A percentile compares a stretch with the other conserved stretches of the same genome.
These are phyloP conservation scores for Mizuhopecten yessoensis DNA, from an alignment of 1,140 invertebrate species.

Conservation along the genomic window DNA sequence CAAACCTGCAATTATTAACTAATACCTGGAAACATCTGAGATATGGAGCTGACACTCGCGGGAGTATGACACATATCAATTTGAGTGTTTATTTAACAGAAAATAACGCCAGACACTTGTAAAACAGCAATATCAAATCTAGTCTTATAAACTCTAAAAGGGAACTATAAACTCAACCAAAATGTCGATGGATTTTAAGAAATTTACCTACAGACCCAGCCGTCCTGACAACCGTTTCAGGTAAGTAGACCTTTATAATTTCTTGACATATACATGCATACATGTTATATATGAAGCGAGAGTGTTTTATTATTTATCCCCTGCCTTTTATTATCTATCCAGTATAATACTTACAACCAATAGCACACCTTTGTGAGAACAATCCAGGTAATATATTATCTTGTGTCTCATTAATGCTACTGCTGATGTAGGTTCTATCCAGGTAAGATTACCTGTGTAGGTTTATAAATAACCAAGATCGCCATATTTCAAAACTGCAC, in stretches of 20 bases:
- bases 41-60: neutral
- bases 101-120: neutral
- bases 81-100: neutral
- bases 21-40: neutral
- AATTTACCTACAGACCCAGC: conserved; percentile 61
- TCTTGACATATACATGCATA: neutral
- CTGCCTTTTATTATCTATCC: too few relatives aligned
- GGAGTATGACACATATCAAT: neutral
- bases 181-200: conserved; percentile 65
- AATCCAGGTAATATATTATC: too few relatives aligned
- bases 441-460: too few relatives aligned
- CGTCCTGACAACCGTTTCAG: conserved; percentile 58
- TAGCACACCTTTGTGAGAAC: too few relatives aligned
- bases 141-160: neutral
- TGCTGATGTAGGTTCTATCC: too few relatives aligned
- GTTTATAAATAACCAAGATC: too few relatives aligned
- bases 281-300: too few relatives aligned
- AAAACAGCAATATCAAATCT: neutral
- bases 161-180: conserved; percentile 32
- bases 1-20: neutral
- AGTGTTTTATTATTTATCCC: too few relatives aligned
- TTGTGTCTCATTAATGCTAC: too few relatives aligned
- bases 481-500: too few relatives aligned
- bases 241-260: conserved; percentile 51
- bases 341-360: too few relatives aligned